phyloP scores from a whole-genome alignment of 2,888 invertebrate species.

The Tortricodes alternella region DNA sequence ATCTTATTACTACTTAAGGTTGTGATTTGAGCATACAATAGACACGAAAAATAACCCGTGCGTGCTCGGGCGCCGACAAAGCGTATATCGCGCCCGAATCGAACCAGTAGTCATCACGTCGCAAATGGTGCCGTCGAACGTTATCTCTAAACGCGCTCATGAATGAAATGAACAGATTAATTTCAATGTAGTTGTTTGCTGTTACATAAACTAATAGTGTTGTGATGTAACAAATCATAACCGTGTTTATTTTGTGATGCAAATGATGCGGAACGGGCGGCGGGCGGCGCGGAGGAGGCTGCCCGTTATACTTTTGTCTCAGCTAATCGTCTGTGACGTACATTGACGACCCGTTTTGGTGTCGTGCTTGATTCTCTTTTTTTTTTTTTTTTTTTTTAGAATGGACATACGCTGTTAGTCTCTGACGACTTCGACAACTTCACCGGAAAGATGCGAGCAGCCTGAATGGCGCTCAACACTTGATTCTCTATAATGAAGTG shows the following conservation, averaged over 20 bases:
- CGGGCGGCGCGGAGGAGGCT: constrained; percentile 31
- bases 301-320: constrained; percentile 44
- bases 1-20: no score
- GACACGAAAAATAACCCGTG: not conserved
- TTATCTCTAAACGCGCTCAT: constrained; percentile 19
- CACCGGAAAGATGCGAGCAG: no score
- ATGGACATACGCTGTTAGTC: no score
- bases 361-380: not conserved
- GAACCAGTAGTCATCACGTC: constrained; percentile 12
- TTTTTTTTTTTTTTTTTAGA: no score
- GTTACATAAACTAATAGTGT: constrained; percentile 40
- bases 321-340: constrained; percentile 36
- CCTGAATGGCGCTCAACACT: no score
- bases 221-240: constrained; percentile 52
- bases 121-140: constrained; percentile 17
- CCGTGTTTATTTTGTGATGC: constrained; percentile 49
- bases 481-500: no score
- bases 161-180: constrained; percentile 29
- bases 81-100: constrained; percentile 18
- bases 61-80: constrained; percentile 9
- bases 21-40: no score
- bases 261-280: constrained; percentile 52
- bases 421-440: no score
- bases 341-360: constrained; percentile 25
- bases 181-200: constrained; percentile 23